Evolutionary conservation across 2,888 invertebrate genomes (phyloP), one percentile per base, ranked within the genome.

Genomic region (Carabus problematicus): DNA sequence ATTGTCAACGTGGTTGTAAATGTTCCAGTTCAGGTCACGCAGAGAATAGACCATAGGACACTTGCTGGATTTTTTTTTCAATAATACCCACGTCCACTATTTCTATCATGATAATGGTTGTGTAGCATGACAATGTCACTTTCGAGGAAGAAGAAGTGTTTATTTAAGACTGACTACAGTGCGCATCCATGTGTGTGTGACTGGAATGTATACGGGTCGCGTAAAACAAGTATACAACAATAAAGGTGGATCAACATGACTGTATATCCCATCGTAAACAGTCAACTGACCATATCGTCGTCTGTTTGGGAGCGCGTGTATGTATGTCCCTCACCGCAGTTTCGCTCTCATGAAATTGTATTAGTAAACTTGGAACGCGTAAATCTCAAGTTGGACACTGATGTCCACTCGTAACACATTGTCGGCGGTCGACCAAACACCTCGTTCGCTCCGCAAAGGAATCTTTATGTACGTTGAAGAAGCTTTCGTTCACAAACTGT

Each of bases 301-400:
- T 29, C 29, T 29, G 29, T 29, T 6, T 29, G 29, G 2, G n/a
- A 2, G 3, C 18, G 11, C 19, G 52, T 19, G 52, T 56, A 11
- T 9, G 56, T 19, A 56, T n/a, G 12, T 39, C 19, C 12, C 14
- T 11, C n/a, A 19, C 19, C 8, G n/a, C 56, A 39, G 29, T 56
- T 19, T 49, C 39, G 61, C 11, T 52, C 54, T 54, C 63, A 63
- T 54, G 54, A 63, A 54, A 63, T 63, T 63, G 63, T 63, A 63
- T 63, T 63, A 63, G 63, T 42, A 63, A 63, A 63, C 42, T 63
- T 63, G 40, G 41, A 8, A 41, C 16, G n/a, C 54, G 54, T 63
- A 63, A 63, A 63, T 63, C 63, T 63, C 42, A 39, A 54, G 54
- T 62, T 6, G 41, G 63, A 63, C 63, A 63, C 11, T 63, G 63